Evolutionary conservation across 2,888 invertebrate genomes (phyloP).

Genomic region (Orthosia cruda): DNA sequence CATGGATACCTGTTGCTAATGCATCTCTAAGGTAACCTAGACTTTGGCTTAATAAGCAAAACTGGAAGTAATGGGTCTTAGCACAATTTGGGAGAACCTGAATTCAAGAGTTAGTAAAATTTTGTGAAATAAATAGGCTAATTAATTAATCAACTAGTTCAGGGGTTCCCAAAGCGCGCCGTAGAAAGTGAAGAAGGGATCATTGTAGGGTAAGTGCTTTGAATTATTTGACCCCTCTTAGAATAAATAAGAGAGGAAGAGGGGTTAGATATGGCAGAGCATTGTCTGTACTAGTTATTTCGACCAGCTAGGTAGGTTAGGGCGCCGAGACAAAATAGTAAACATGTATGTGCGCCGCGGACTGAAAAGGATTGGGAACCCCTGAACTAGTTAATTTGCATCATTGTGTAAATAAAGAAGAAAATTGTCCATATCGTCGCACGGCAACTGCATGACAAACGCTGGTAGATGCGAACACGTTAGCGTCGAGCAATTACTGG

Average conservation of each 20-base stretch:
- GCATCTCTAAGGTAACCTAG: neutral
- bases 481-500: slow-evolving; percentile 40
- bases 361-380: too few relatives aligned
- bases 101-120: neutral
- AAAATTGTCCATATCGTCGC: neutral
- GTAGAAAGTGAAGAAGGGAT: too few relatives aligned
- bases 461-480: slow-evolving; percentile 37
- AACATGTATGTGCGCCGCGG: too few relatives aligned
- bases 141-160: neutral
- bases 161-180: too few relatives aligned
- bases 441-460: slow-evolving; percentile 39
- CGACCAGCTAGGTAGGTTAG: too few relatives aligned
- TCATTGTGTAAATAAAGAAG: slow-evolving; percentile 9
- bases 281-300: too few relatives aligned
- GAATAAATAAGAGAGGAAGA: too few relatives aligned
- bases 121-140: neutral
- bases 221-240: too few relatives aligned
- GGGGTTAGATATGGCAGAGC: too few relatives aligned
- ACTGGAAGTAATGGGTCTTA: neutral
- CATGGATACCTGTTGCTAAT: neutral
- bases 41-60: neutral
- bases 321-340: too few relatives aligned
- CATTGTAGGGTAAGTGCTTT: too few relatives aligned
- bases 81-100: neutral
- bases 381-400: slow-evolving; percentile 4